Percentiles rank a stretch among this genome's conserved stretches.
phyloP scores from a whole-genome alignment of 2,888 invertebrate genomes.

The Petrolisthes cinctipes region DNA sequence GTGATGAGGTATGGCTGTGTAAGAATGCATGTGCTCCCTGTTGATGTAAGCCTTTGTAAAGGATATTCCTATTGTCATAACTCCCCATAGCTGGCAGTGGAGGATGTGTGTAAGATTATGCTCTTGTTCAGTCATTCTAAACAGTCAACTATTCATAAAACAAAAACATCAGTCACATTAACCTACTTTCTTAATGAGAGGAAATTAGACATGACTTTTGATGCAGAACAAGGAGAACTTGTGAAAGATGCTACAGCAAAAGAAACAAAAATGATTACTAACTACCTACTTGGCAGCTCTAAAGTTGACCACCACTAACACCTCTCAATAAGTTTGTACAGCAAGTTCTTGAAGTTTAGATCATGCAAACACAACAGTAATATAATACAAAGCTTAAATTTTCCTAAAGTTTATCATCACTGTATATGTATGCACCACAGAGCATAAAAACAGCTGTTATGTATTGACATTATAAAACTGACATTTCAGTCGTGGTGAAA shows the following conservation, averaged over 20 bases:
- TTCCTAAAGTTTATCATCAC: too few relatives aligned
- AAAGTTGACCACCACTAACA: not conserved
- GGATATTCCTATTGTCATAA: not conserved
- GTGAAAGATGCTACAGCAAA: not conserved
- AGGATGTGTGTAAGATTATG: constrained; percentile 6
- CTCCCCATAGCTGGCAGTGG: not conserved
- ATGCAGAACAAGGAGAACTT: not conserved
- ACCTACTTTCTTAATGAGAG: not conserved
- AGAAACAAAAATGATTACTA: not conserved
- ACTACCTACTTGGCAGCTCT: not conserved
- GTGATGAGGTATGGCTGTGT: not conserved
- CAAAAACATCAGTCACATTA: not conserved
- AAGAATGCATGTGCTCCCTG: not conserved
- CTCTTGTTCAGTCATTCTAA: not conserved
- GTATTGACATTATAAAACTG: too few relatives aligned
- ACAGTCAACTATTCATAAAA: too few relatives aligned
- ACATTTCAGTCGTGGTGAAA: too few relatives aligned
- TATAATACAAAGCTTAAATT: too few relatives aligned
- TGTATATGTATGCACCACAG: too few relatives aligned
- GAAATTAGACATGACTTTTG: not conserved
- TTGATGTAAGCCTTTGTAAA: not conserved
- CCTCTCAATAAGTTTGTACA: not conserved
- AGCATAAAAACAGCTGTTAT: too few relatives aligned
- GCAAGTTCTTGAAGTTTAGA: too few relatives aligned
- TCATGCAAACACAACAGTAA: too few relatives aligned